phyloP scores from a whole-genome alignment of 2,113 vertebrate genomes.

The Phylloscopus whistleri region DNA sequence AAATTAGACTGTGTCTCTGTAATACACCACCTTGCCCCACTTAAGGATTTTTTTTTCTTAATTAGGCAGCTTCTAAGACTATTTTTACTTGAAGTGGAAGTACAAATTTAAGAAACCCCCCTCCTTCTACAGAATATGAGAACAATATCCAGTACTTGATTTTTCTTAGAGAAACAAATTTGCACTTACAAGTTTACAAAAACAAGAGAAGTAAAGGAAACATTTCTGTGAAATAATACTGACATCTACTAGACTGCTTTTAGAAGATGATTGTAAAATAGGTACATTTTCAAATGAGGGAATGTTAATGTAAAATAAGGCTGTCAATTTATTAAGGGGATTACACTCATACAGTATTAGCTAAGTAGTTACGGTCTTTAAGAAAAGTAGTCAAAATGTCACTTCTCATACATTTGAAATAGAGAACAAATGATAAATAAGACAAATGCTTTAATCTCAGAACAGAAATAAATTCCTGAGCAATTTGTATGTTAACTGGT shows the following conservation, averaged over 20 bases:
- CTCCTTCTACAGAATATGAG: neutral
- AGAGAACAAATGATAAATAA: neutral
- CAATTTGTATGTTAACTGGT: neutral
- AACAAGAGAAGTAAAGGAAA: neutral
- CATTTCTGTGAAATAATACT: neutral
- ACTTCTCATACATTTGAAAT: neutral
- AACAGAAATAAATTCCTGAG: neutral
- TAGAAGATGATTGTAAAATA: neutral
- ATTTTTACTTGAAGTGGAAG: neutral
- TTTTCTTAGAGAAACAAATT: neutral
- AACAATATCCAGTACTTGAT: neutral
- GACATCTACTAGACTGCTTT: neutral
- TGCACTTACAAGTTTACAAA: neutral
- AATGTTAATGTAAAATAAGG: neutral
- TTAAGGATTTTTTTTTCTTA: neutral
- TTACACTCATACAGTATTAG: neutral
- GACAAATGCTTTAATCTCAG: constrained; percentile 1
- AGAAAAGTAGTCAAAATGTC: neutral
- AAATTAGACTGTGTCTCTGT: neutral
- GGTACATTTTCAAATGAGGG: neutral
- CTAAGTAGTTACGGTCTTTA: neutral
- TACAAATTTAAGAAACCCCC: neutral
- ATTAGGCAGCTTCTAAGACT: neutral
- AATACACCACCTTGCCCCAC: neutral
- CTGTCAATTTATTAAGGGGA: neutral